Percentiles rank a stretch among this genome's conserved stretches.
Conservation (phyloP, 2,113 vertebrate genomes). For the Rutilus rutilus region DNA sequence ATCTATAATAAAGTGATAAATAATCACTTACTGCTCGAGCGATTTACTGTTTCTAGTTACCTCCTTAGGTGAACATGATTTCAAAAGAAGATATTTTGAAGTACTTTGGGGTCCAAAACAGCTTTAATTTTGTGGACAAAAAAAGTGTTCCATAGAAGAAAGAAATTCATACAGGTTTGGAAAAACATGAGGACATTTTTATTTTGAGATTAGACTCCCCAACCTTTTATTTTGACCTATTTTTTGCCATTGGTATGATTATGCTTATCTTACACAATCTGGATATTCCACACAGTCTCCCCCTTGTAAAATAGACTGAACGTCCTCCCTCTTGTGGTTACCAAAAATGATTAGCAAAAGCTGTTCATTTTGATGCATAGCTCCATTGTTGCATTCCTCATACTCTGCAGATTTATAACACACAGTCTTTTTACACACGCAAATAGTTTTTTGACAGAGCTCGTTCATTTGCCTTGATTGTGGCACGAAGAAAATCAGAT, state of each 20-base stretch:
- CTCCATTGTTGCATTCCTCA: background rate
- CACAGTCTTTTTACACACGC: constrained; percentile 12
- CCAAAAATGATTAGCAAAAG: constrained; percentile 10
- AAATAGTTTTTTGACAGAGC: constrained; percentile 49
- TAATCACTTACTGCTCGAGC: background rate
- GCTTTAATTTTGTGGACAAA: no score
- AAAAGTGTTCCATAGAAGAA: background rate
- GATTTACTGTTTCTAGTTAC: background rate
- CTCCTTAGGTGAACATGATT: background rate
- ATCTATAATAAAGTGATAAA: background rate
- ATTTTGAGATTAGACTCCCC: background rate
- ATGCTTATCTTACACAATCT: background rate
- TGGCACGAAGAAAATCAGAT: constrained; percentile 37
- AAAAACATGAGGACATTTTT: background rate
- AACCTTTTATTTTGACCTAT: no score
- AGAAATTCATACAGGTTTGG: background rate
- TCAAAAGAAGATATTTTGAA: no score
- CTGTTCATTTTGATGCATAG: constrained; percentile 18
- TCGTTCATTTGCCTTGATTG: constrained; percentile 51
- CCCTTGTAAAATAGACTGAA: background rate
- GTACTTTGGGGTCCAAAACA: no score
- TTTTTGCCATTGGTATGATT: background rate
- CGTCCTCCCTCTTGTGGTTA: constrained; percentile 37
- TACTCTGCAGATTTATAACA: background rate
- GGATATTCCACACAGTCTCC: constrained; percentile 4